These are phyloP conservation scores for Ischnura elegans DNA, from an alignment of 2,888 invertebrate species.

Conservation along the genomic window DNA sequence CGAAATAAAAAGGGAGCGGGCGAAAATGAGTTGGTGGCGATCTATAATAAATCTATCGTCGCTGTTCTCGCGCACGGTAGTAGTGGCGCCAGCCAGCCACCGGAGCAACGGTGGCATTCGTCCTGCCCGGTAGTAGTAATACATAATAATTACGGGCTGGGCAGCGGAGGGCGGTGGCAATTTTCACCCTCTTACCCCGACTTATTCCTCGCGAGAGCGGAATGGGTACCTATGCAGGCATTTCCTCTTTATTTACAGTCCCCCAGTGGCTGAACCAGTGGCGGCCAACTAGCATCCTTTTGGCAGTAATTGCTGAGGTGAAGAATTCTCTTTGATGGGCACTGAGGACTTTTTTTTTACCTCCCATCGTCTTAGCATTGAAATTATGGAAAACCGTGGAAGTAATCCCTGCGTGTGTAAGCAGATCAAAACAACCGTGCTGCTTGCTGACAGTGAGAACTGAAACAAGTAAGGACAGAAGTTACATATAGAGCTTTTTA, in stretches of 20 bases:
- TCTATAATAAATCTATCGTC: slow-evolving; percentile 46
- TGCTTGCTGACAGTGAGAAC: no score
- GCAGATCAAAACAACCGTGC: no score
- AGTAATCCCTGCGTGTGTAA: no score
- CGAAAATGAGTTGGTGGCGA: background rate
- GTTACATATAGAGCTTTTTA: no score
- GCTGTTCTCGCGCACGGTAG: slow-evolving; percentile 16
- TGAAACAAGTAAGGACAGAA: no score
- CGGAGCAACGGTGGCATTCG: slow-evolving; percentile 49
- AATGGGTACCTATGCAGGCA: no score
- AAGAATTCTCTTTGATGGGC: no score
- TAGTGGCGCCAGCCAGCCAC: slow-evolving; percentile 55
- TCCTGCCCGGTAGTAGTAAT: slow-evolving; percentile 61
- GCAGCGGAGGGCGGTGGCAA: background rate
- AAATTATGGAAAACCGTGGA: no score
- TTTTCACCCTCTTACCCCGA: background rate
- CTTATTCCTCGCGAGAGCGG: background rate
- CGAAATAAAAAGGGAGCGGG: background rate
- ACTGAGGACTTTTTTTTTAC: no score
- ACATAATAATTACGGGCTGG: slow-evolving; percentile 58
- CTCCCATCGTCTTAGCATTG: no score
- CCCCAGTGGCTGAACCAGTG: background rate
- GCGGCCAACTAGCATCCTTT: background rate
- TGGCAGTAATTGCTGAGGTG: background rate
- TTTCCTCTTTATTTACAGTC: no score